Base-by-base conservation (phyloP, 1,140 invertebrate genomes). In the Cylas formicarius region DNA sequence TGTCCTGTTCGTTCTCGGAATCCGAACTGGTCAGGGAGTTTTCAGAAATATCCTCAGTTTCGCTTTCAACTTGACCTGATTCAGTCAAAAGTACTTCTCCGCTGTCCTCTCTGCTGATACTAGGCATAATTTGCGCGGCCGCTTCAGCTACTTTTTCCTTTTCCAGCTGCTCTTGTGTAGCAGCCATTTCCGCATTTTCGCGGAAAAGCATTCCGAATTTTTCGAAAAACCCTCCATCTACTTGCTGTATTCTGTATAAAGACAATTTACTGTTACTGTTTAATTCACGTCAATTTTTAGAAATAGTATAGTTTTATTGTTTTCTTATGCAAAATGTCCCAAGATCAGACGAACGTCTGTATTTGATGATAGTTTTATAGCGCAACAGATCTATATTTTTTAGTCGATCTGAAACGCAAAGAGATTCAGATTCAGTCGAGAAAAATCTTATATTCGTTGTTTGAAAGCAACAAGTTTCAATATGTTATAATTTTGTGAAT, bases 221-320 rank as follows among this genome's bases (percentile, higher is more conserved):
- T 58, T 87, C 84, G 58, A 87, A 87, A 58, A 86, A 87, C 21
- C 82, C 77, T 51, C 80, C 81, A 63, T 87, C 83, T 3, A 80
- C 69, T 67, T 84, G 78, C 67, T 84, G 82, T 42, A 85, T 74
- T 67, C 82, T 84, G 69, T n/a, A n/a, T n/a, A n/a, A n/a, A n/a
- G n/a, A n/a, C n/a, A n/a, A n/a, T n/a, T n/a, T n/a, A n/a, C n/a
- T n/a, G n/a, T n/a, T n/a, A n/a, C n/a, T n/a, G n/a, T n/a, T n/a
- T n/a, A n/a, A n/a, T n/a, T n/a, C n/a, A n/a, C n/a, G n/a, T n/a
- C n/a, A n/a, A n/a, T n/a, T n/a, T n/a, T n/a, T n/a, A n/a, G n/a
- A n/a, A n/a, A n/a, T n/a, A n/a, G n/a, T n/a, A n/a, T n/a, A n/a
- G n/a, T n/a, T n/a, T n/a, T n/a, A n/a, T n/a, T n/a, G n/a, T n/a